Evolutionary conservation across 2,113 vertebrate genomes (phyloP).

Genomic region (Atrichornis clamosus): DNA sequence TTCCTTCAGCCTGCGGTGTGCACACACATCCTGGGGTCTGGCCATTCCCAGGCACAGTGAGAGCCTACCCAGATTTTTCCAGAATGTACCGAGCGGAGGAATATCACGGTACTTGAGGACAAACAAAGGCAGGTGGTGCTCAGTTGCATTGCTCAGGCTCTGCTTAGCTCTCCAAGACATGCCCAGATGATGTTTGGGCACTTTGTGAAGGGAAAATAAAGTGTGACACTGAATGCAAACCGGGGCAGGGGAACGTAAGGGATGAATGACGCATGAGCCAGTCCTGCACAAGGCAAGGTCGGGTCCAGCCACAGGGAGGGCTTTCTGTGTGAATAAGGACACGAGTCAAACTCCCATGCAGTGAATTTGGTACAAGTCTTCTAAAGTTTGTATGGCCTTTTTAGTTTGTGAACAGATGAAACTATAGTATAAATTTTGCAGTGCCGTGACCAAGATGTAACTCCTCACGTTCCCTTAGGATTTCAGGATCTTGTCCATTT

Average conservation of each 20-base stretch:
- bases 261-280: neutral
- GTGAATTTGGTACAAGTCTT: neutral
- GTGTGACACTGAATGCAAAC: accelerated
- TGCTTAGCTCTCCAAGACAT: neutral
- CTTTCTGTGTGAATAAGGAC: neutral
- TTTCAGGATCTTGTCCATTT: neutral
- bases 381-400: neutral
- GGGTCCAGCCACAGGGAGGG: neutral
- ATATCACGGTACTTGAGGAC: neutral
- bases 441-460: neutral
- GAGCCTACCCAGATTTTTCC: neutral
- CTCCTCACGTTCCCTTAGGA: neutral
- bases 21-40: neutral
- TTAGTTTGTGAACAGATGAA: neutral
- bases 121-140: constrained; percentile 22
- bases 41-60: neutral
- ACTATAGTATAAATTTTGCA: neutral
- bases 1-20: neutral
- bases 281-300: neutral
- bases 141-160: neutral
- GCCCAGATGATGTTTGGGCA: neutral
- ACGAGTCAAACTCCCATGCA: accelerated
- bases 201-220: neutral
- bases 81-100: neutral
- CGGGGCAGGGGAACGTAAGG: accelerated